A percentile compares a stretch with the other conserved stretches of the same genome.
phyloP scores from a whole-genome alignment of 2,113 vertebrate genomes.

The Myxocyprinus asiaticus region DNA sequence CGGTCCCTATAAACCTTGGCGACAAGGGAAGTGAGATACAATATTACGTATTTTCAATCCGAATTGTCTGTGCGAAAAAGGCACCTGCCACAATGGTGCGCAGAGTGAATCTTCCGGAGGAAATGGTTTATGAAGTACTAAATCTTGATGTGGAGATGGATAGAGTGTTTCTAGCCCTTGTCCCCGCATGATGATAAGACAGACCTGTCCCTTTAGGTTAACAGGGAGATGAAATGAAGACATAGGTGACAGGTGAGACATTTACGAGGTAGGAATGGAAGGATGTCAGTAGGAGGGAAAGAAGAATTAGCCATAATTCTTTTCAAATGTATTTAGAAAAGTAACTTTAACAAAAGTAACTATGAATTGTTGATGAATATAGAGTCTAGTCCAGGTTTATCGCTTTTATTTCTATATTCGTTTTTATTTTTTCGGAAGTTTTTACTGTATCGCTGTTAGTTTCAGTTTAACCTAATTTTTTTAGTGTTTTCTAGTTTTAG shows the following conservation, averaged over 20 bases:
- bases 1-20: constrained; percentile 55
- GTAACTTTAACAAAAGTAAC: constrained; percentile 21
- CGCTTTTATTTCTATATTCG: no score
- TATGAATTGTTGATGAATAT: constrained; percentile 11
- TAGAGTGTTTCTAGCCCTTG: constrained; percentile 35
- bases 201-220: constrained; percentile 44
- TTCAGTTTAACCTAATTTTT: no score
- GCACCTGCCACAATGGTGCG: constrained; percentile 39
- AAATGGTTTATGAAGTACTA: constrained; percentile 62
- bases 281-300: background rate
- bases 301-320: constrained; percentile 9
- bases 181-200: constrained; percentile 41
- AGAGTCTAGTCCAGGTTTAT: background rate
- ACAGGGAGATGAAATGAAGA: constrained; percentile 46
- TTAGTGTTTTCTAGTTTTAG: no score
- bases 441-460: no score
- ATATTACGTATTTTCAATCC: constrained; percentile 44
- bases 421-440: no score
- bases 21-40: constrained; percentile 43
- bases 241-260: constrained; percentile 31
- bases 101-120: constrained; percentile 58
- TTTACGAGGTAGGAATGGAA: constrained; percentile 15
- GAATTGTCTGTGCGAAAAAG: constrained; percentile 42
- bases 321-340: background rate
- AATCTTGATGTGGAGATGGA: constrained; percentile 49